Base-by-base conservation (phyloP, 2,888 invertebrate species). In the Diloba caeruleocephala region DNA sequence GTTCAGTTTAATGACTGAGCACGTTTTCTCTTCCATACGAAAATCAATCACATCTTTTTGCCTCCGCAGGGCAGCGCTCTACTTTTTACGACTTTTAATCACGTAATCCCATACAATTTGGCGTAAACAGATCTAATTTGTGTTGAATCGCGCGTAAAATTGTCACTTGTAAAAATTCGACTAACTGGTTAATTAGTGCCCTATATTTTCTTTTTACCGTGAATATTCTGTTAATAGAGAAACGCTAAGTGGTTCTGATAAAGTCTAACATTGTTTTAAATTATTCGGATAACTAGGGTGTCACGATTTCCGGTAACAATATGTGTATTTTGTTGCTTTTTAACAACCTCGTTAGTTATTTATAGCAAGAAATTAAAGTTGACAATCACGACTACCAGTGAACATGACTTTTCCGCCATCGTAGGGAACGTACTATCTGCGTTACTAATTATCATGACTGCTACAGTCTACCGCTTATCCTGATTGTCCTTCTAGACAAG, bases 71-170 rank as follows among this genome's bases (percentile, higher is more conserved):
- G 32, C 58, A 45, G 36, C 42, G 59, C 56, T 53, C 48, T 43
- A 37, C 26, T 61, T 71, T 71, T 71, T 73, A 44, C 29, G 12
- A 45, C 21, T 31, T 57, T 50, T 48, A 60, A 62, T 70, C 67
- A 52, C 57, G 59, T 62, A 56, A 51, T 59, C 64, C 44, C 69
- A 67, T 59, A 65, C 71, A 72, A 76, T 72, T 61, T 56, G 37
- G 37, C 12, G 42, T 15, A 71, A 72, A 72, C 71, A 60, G 61
- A 10, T 34, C 39, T 61, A 84, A 90, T 89, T 86, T 83, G 86
- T 87, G 88, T 84, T 85, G 79, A 85, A 59, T 79, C 82, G 77
- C 84, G 81, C 92, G 88, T 90, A 85, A 88, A 91, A 92, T 90
- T 90, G 86, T 78, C 62, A 60, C 48, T 51, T 53, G 67, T 74